Conservation (phyloP, 1,140 invertebrate genomes). For the Zaprionus nigranus region DNA sequence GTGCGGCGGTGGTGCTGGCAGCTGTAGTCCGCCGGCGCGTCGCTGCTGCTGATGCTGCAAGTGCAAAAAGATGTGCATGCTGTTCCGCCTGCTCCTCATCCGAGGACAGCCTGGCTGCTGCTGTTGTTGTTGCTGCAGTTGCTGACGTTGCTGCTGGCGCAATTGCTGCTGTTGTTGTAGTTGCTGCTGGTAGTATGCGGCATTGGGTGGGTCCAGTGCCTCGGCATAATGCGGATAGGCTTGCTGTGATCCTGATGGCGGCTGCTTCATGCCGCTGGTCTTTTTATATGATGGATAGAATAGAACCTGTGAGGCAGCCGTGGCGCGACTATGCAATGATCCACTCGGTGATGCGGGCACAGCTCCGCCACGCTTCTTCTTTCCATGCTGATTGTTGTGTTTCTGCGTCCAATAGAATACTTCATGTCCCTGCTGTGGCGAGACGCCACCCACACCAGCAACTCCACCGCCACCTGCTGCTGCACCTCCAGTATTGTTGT, state of each 20-base stretch:
- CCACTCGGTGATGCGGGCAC: conserved; percentile 74
- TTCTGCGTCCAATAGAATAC: conserved; percentile 83
- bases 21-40: conserved; percentile 61
- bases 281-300: conserved; percentile 85
- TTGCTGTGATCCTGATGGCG: conserved; percentile 60
- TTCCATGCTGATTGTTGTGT: conserved; percentile 77
- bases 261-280: conserved; percentile 80
- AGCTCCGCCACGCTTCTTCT: conserved; percentile 69
- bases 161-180: conserved; percentile 55
- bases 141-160: conserved; percentile 62
- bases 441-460: conserved; percentile 31
- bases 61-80: conserved; percentile 73
- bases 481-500: conserved; percentile 62
- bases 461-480: neutral
- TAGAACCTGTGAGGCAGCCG: conserved; percentile 74
- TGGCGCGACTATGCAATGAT: conserved; percentile 75
- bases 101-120: conserved; percentile 70
- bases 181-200: conserved; percentile 72
- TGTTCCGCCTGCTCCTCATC: conserved; percentile 77
- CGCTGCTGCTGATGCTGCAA: conserved; percentile 70
- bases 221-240: conserved; percentile 77
- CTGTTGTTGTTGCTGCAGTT: conserved; percentile 72
- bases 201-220: conserved; percentile 70
- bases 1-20: conserved; percentile 73
- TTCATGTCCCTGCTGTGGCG: conserved; percentile 75